Evolutionary conservation across 2,888 invertebrate species (phyloP).

Genomic region (Yponomeuta sedellus): DNA sequence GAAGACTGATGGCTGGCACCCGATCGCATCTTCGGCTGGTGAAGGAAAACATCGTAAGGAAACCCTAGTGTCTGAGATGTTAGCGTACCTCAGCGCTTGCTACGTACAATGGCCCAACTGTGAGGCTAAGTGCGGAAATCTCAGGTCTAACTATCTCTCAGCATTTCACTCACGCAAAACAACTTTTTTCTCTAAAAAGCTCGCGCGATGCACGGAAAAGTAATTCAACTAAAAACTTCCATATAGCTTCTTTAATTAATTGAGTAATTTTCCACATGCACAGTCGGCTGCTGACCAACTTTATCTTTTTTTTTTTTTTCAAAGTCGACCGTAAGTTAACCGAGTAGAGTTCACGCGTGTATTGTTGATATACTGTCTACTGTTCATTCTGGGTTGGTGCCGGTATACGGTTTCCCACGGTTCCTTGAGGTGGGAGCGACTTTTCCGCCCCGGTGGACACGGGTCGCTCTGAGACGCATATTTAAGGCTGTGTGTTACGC

Average conservation of each 20-base stretch:
- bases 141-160: too few relatives aligned
- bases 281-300: too few relatives aligned
- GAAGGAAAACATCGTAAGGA: too few relatives aligned
- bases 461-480: constrained; percentile 16
- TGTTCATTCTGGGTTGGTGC: neutral
- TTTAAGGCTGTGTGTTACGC: neutral
- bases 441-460: constrained; percentile 49
- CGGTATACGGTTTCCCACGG: neutral
- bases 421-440: constrained; percentile 23
- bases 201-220: constrained; percentile 15
- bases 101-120: too few relatives aligned
- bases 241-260: constrained; percentile 15
- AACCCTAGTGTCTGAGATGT: too few relatives aligned
- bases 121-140: too few relatives aligned
- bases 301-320: too few relatives aligned
- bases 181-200: neutral
- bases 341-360: too few relatives aligned
- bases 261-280: constrained; percentile 8
- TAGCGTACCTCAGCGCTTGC: too few relatives aligned
- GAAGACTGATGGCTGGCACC: too few relatives aligned
- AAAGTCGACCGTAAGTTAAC: too few relatives aligned
- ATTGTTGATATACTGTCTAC: neutral
- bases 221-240: constrained; percentile 18
- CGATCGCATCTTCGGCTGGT: too few relatives aligned
- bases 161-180: neutral